A percentile compares a stretch with the other conserved stretches of the same genome.
Conservation (phyloP, 2,113 vertebrate genomes). For the Saimiri boliviensis region DNA sequence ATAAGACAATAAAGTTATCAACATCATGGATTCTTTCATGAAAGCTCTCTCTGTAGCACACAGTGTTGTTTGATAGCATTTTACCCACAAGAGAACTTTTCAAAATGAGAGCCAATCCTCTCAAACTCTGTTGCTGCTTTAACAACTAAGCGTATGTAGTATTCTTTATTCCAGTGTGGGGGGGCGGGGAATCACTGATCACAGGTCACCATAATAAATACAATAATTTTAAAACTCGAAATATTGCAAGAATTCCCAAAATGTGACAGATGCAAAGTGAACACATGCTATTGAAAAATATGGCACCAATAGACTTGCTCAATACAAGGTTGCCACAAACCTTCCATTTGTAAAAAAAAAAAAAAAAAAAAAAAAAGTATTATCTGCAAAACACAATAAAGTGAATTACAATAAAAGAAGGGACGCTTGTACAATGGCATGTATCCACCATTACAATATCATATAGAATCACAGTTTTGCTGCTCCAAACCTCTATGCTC, state of each 20-base stretch:
- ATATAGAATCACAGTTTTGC: neutral
- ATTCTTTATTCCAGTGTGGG: constrained; percentile 84
- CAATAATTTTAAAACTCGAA: neutral
- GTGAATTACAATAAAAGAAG: neutral
- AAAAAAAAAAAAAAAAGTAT: neutral
- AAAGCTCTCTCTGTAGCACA: neutral
- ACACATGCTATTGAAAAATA: neutral
- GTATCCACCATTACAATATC: neutral
- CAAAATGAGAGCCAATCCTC: neutral
- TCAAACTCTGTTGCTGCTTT: neutral
- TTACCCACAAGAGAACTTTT: neutral
- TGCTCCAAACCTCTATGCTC: neutral
- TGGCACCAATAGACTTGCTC: neutral
- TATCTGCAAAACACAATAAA: neutral
- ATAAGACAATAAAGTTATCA: neutral
- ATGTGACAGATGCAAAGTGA: neutral
- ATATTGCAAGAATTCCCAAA: neutral
- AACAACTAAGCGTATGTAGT: neutral
- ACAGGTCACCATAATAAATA: neutral
- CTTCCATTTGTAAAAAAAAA: neutral
- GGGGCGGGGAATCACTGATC: neutral
- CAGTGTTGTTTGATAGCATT: neutral
- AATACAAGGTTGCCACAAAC: neutral
- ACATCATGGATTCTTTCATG: neutral
- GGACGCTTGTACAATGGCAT: neutral